phyloP scores from a whole-genome alignment of 2,888 invertebrate genomes.

The Anthophora plumipes region DNA sequence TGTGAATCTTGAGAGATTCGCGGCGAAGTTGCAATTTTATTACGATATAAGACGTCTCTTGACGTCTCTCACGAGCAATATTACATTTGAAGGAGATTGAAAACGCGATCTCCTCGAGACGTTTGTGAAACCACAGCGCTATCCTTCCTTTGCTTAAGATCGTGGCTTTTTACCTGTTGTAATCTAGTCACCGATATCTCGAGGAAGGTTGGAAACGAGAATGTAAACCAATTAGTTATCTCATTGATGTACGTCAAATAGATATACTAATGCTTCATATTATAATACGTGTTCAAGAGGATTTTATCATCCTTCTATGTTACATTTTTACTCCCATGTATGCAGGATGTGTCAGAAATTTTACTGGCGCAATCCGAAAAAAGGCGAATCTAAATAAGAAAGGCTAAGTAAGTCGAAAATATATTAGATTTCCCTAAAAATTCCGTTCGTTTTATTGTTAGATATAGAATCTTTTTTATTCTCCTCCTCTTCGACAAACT shows the following conservation, averaged over 20 bases:
- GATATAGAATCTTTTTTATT: too few species aligned
- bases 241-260: not conserved
- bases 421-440: too few species aligned
- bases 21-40: slow-evolving; percentile 18
- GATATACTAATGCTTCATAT: not conserved
- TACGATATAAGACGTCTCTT: not conserved
- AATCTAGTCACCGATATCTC: not conserved
- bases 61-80: not conserved
- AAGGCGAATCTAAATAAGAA: too few species aligned
- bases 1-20: not conserved
- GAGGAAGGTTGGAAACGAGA: not conserved
- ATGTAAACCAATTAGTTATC: not conserved
- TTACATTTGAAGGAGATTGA: not conserved
- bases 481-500: too few species aligned
- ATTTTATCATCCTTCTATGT: too few species aligned
- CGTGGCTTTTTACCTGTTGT: not conserved
- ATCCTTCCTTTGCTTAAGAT: not conserved
- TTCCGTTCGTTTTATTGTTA: too few species aligned
- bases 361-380: too few species aligned
- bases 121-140: not conserved
- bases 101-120: not conserved
- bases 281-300: not conserved
- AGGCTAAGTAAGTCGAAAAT: too few species aligned
- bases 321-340: too few species aligned
- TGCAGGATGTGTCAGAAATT: too few species aligned